Base-by-base conservation (phyloP, 35 echinoderm and acorn worm genomes). In the Lytechinus pictus region DNA sequence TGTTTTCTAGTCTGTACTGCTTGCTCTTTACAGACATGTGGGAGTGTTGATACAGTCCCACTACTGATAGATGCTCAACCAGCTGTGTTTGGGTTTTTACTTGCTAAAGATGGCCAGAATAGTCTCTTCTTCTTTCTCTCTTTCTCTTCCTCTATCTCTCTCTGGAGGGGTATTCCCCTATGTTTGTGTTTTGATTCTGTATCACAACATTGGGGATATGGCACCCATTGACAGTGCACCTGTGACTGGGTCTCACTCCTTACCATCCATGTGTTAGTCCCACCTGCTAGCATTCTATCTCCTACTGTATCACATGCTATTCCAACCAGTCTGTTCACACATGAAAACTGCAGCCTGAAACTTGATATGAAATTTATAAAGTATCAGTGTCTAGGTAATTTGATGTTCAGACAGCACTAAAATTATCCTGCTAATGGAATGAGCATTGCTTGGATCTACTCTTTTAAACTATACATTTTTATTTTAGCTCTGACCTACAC, bases 1-100 rank as follows among this genome's bases (percentile, higher is more conserved):
- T 44, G 33, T 44, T 44, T 44, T 44, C 33, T 44, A 44, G 33
- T 44, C 33, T 44, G 33, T 44, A 44, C 33, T 44, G 33, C 33
- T 2, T 24, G 21, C 66, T 24, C 66, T 79, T 24, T 24, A 24
- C 19, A 24, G 66, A 79, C 66, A 6, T 79, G 66, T n/a, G 66
- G n/a, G 66, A 79, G 66, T 57, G 92, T 93, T 57, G 92, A 55
- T 93, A 54, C 54, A 93, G 92, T 4, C 92, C 92, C n/a, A 28
- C 52, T 27, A 1, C 54, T 93, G 92, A 93, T 93, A 54, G 54
- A 57, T 57, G 55, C 92, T 53, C 53, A 54, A 54, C 92, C 92
- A 93, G 92, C 92, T 93, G 92, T 93, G 92, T 93, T 93, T 93
- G 28, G 92, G 92, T 54, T 93, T 13, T 54, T 90, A 13, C 28